A percentile compares a stretch with the other conserved stretches of the same genome.
Evolutionary conservation across 2,113 vertebrate genomes (phyloP).

Genomic region (Paramormyrops kingsleyae): DNA sequence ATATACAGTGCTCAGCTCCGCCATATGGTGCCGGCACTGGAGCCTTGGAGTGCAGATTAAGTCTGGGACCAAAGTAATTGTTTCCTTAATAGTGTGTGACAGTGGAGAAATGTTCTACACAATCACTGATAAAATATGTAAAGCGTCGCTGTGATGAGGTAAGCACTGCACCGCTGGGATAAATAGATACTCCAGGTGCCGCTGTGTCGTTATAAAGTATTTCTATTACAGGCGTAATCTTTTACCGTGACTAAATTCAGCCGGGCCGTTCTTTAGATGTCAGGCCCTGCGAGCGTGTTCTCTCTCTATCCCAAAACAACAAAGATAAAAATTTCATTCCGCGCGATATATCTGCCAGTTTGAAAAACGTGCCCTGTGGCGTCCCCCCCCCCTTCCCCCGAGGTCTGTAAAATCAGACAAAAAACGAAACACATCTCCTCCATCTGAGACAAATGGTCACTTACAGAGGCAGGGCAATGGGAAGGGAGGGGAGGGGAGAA

Average conservation of each 20-base stretch:
- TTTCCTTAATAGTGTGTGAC: conserved; percentile 52
- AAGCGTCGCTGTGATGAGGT: conserved; percentile 26
- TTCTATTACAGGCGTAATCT: conserved; percentile 24
- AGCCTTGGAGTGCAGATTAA: conserved; percentile 38
- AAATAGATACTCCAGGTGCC: conserved; percentile 36
- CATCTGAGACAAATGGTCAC: conserved; percentile 15
- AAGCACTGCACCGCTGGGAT: conserved; percentile 20
- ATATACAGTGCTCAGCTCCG: conserved; percentile 22
- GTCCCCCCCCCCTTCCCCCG: not conserved
- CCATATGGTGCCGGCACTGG: conserved; percentile 33
- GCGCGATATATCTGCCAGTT: not conserved
- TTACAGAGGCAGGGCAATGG: not conserved
- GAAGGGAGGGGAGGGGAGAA: not conserved
- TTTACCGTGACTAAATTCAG: not conserved
- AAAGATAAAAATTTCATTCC: conserved; percentile 19
- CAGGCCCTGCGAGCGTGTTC: not conserved
- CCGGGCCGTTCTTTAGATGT: not conserved
- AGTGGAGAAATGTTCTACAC: conserved; percentile 43
- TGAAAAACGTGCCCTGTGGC: not conserved
- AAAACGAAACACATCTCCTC: conserved; percentile 12
- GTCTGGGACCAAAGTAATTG: conserved; percentile 47
- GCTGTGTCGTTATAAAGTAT: conserved; percentile 30
- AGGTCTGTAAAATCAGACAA: conserved; percentile 1
- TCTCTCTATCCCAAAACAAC: not conserved
- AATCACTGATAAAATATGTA: conserved; percentile 33